These are phyloP conservation scores for Tor tambroides DNA, from an alignment of 2,113 vertebrate genomes.

Conservation along the genomic window DNA sequence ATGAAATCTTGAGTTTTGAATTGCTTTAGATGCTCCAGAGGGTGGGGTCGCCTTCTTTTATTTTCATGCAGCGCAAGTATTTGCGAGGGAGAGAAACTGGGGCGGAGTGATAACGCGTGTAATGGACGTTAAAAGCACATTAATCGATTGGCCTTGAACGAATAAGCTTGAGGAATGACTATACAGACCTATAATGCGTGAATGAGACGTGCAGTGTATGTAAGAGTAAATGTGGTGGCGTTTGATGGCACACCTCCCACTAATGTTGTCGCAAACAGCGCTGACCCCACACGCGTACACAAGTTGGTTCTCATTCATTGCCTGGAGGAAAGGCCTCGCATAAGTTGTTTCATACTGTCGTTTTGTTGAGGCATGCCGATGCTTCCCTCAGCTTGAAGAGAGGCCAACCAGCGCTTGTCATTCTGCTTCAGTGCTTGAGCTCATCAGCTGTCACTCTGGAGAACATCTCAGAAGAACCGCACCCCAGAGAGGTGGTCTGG, in stretches of 20 bases:
- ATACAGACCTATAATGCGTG: background rate
- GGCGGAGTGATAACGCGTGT: constrained; percentile 35
- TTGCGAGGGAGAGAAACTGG: background rate
- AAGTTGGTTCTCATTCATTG: constrained; percentile 18
- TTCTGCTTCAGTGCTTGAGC: constrained; percentile 27
- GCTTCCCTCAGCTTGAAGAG: constrained; percentile 21
- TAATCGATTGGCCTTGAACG: constrained; percentile 44
- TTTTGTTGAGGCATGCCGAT: constrained; percentile 61
- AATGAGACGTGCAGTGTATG: background rate
- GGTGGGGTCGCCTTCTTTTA: constrained; percentile 23
- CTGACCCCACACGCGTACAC: background rate
- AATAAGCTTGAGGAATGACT: constrained; percentile 14
- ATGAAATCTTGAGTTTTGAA: constrained; percentile 12
- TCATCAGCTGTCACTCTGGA: constrained; percentile 19
- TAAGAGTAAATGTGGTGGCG: background rate
- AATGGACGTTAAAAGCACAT: constrained; percentile 46
- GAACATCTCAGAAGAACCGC: constrained; percentile 28
- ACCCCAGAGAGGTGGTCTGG: constrained; percentile 13
- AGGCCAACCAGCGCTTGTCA: constrained; percentile 19
- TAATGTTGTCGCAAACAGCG: background rate
- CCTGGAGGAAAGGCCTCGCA: background rate
- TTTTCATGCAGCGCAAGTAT: background rate
- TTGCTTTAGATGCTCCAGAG: constrained; percentile 32
- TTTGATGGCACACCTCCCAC: constrained; percentile 28
- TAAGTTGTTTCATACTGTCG: background rate